These are phyloP conservation scores for Trididemnum miniatum DNA, from an alignment of 23 tunicate genomes.

Conservation along the genomic window DNA sequence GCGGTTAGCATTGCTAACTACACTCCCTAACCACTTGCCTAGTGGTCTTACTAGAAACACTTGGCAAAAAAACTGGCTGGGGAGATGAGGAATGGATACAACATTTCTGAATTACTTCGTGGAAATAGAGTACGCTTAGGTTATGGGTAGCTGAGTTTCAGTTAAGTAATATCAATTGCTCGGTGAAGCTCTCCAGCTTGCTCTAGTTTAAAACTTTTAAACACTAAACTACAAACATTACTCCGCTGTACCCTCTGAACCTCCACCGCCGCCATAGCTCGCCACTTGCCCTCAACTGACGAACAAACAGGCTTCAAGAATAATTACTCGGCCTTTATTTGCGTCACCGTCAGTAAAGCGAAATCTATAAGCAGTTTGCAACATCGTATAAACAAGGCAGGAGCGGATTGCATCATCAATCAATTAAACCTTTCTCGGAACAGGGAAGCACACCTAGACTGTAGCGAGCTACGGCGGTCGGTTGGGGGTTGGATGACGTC, in stretches of 20 bases:
- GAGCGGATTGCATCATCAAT: not conserved
- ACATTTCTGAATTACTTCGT: too few species aligned
- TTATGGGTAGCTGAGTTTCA: too few species aligned
- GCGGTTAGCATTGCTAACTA: too few species aligned
- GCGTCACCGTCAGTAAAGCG: conserved; percentile 18
- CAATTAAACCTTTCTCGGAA: not conserved
- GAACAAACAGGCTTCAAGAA: not conserved
- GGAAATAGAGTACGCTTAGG: too few species aligned
- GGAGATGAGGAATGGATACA: too few species aligned
- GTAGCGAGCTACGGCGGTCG: conserved; percentile 30
- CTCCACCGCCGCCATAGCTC: conserved; percentile 10
- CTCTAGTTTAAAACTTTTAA: too few species aligned
- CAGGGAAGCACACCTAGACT: conserved; percentile 15
- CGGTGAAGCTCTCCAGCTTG: too few species aligned
- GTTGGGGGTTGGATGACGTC: conserved; percentile 5
- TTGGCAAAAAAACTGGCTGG: too few species aligned
- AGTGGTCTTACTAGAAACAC: too few species aligned
- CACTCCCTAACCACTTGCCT: too few species aligned
- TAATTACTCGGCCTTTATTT: conserved; percentile 10
- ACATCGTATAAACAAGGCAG: not conserved
- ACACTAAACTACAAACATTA: too few species aligned
- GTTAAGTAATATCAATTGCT: too few species aligned
- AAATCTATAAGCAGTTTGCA: conserved; percentile 13
- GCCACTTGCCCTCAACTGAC: not conserved
- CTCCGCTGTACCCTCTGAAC: not conserved